A percentile compares a stretch with the other conserved stretches of the same genome.
Conservation (phyloP, 1,140 invertebrate species). For the Orchestia grillus region DNA sequence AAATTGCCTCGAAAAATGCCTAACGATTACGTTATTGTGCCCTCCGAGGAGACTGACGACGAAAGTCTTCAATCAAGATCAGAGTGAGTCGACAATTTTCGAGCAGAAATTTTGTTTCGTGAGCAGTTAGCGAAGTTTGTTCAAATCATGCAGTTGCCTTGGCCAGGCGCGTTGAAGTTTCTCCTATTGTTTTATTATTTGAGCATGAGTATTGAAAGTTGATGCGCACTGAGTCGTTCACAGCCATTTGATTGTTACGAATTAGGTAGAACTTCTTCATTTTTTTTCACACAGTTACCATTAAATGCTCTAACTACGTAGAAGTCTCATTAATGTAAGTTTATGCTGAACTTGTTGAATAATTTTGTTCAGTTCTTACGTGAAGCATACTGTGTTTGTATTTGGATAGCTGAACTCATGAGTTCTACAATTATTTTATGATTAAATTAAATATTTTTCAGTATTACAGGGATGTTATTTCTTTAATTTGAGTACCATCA, state of each 20-base stretch:
- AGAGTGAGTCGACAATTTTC: not conserved
- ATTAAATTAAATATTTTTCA: not conserved
- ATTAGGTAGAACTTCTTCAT: not conserved
- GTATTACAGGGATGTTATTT: too few relatives aligned
- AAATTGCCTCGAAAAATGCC: not conserved
- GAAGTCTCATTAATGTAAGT: not conserved
- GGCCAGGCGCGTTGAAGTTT: not conserved
- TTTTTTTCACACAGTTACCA: not conserved
- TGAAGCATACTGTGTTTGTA: not conserved
- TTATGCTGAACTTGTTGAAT: not conserved
- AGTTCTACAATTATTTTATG: not conserved
- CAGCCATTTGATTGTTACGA: not conserved
- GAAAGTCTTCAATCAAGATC: not conserved
- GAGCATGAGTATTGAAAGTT: not conserved
- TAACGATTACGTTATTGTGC: not conserved
- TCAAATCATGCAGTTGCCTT: too few relatives aligned
- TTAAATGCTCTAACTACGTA: not conserved
- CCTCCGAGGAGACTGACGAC: not conserved
- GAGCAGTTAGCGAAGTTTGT: not conserved
- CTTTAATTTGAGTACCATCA: too few relatives aligned
- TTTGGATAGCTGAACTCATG: not conserved
- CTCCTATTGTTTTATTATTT: not conserved
- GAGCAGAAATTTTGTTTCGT: not conserved
- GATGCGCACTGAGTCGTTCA: not conserved
- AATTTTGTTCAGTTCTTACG: not conserved